phyloP scores from a whole-genome alignment of 2,797 vertebrate species.

The Acipenser oxyrinchus region DNA sequence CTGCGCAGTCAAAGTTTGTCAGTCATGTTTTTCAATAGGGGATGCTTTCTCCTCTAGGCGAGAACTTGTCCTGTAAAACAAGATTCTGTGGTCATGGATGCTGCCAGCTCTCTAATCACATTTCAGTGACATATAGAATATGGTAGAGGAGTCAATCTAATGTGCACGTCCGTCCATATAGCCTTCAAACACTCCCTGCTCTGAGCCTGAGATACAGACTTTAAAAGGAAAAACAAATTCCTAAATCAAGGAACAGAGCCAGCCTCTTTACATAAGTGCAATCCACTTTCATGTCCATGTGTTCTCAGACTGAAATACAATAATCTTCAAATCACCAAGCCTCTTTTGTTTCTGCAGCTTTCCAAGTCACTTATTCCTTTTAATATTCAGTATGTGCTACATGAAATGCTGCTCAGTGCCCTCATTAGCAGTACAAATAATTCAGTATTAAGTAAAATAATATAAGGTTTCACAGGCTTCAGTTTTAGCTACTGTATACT shows the following conservation, averaged over 20 bases:
- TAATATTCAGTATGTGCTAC: too few relatives aligned
- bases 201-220: not conserved
- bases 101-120: too few relatives aligned
- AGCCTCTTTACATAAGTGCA: slow-evolving; percentile 33
- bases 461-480: too few relatives aligned
- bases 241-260: not conserved
- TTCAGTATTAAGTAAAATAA: too few relatives aligned
- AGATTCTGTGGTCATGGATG: not conserved
- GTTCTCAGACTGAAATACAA: slow-evolving; percentile 26
- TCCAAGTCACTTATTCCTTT: slow-evolving; percentile 12
- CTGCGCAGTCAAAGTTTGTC: too few relatives aligned
- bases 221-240: not conserved
- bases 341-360: slow-evolving; percentile 3
- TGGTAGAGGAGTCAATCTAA: too few relatives aligned
- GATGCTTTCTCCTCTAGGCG: not conserved
- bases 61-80: not conserved
- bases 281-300: slow-evolving; percentile 24
- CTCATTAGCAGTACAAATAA: not conserved
- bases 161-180: not conserved
- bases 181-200: not conserved
- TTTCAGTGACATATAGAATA: too few relatives aligned
- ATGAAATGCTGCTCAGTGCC: slow-evolving; percentile 5
- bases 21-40: too few relatives aligned
- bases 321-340: slow-evolving; percentile 38
- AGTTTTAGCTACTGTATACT: not conserved